Evolutionary conservation across 2,888 invertebrate genomes (phyloP), one percentile per base, ranked within the genome.

Genomic region (Chalcosyrphus nemorum): DNA sequence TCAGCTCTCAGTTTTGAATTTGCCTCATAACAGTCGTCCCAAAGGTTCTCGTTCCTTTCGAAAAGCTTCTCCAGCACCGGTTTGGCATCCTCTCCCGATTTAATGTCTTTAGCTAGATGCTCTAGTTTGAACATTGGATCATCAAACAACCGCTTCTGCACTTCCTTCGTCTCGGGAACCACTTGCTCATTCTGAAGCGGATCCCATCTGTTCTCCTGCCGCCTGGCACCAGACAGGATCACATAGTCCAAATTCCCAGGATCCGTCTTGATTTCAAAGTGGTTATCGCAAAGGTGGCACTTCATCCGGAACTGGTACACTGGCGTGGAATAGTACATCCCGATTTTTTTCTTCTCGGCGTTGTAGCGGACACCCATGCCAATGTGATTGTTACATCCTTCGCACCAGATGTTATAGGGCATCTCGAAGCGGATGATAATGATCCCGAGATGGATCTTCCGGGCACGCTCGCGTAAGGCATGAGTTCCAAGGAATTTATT

Each of bases 401-500:
- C 97, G 88, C 99, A 99, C 99, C 99, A 99, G 88, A 99, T 99
- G 92, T 99, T 99, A 90, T 98, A 99, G 0, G 99, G 99, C 99
- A 99, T 98, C 92, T 99, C 99, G 93, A 99, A 99, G 54, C 99
- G 94, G 29, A 92, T 92, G 43, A 92, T 91, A 29, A 92, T 94
- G 88, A 99, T 99, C 9, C 99, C 99, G 92, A 97, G 93, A 89
- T 97, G 96, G 2, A 99, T 94, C 91, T 99, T 99, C n/a, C 96
- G 93, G 19, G 99, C 99, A 85, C 99, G 92, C 91, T 99, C 99
- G 29, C 99, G 94, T 41, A 99, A 92, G 0, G 99, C 98, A 94
- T 99, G 99, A 11, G 97, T 97, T 2, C 96, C 96, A 89, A 95
- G 94, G 92, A 98, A 99, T 91, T 97, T 97, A 90, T 99, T 99